Conservation (phyloP, 2,888 invertebrate genomes). For the Cephus runcator region DNA sequence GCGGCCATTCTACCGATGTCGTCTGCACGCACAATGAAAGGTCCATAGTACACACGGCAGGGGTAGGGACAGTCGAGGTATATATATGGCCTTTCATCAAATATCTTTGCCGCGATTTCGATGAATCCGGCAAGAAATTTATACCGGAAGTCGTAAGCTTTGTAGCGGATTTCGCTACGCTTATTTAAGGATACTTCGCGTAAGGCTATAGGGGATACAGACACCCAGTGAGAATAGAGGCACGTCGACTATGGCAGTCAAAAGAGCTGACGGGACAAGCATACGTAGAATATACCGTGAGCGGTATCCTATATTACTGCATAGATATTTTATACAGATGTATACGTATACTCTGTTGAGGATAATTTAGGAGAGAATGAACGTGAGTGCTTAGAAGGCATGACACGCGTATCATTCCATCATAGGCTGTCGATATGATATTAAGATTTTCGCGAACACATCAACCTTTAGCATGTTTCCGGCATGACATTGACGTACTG, state of each 20-base stretch:
- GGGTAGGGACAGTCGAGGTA: background rate
- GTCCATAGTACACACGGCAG: background rate
- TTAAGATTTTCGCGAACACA: background rate
- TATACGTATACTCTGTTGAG: background rate
- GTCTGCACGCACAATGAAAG: conserved; percentile 26
- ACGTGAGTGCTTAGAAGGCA: background rate
- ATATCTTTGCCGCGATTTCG: background rate
- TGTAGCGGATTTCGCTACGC: background rate
- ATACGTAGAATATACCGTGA: background rate
- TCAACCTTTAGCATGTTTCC: conserved; percentile 17
- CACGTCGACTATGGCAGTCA: too few relatives aligned
- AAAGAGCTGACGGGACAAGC: too few relatives aligned
- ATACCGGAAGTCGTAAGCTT: background rate
- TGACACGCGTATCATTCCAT: background rate
- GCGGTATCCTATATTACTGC: background rate
- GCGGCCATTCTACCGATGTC: conserved; percentile 16
- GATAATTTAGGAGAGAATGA: background rate
- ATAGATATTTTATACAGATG: background rate
- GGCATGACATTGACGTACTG: conserved; percentile 45
- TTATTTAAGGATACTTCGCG: background rate
- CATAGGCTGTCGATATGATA: conserved; percentile 1
- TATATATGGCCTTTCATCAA: background rate
- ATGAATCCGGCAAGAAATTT: background rate
- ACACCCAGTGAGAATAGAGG: background rate
- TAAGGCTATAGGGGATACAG: background rate